Conservation (phyloP, 2,113 vertebrate genomes). For the Channa argus region DNA sequence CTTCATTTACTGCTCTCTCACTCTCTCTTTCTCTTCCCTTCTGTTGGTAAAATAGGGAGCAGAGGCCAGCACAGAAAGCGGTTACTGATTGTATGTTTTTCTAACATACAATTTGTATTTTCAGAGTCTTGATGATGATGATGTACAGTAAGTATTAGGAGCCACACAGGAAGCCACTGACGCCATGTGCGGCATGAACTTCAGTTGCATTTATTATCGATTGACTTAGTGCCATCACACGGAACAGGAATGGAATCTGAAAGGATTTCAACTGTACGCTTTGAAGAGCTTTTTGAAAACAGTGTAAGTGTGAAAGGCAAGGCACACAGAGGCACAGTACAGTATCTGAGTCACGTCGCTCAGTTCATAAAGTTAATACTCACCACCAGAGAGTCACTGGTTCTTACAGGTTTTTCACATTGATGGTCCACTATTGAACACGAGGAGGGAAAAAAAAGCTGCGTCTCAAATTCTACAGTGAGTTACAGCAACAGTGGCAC, state of each 20-base stretch:
- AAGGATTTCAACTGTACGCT: background rate
- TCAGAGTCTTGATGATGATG: too few relatives aligned
- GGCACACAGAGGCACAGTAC: background rate
- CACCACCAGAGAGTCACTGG: conserved; percentile 15
- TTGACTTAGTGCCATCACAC: background rate
- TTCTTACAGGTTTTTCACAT: conserved; percentile 11
- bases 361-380: conserved; percentile 53
- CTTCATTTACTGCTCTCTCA: too few relatives aligned
- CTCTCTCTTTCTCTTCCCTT: too few relatives aligned
- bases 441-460: background rate
- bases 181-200: too few relatives aligned
- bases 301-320: background rate
- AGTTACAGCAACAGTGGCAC: conserved; percentile 45
- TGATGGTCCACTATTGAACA: conserved; percentile 29
- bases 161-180: too few relatives aligned
- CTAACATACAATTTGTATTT: too few relatives aligned
- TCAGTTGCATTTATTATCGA: too few relatives aligned
- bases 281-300: conserved; percentile 3
- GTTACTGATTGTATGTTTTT: too few relatives aligned
- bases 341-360: conserved; percentile 11
- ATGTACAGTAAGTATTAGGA: too few relatives aligned
- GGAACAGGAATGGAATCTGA: background rate
- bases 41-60: too few relatives aligned
- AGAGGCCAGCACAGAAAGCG: too few relatives aligned
- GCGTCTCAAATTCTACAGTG: conserved; percentile 16